Evolutionary conservation across 2,888 invertebrate species (phyloP).

Genomic region (Acrocyrtus sp.): DNA sequence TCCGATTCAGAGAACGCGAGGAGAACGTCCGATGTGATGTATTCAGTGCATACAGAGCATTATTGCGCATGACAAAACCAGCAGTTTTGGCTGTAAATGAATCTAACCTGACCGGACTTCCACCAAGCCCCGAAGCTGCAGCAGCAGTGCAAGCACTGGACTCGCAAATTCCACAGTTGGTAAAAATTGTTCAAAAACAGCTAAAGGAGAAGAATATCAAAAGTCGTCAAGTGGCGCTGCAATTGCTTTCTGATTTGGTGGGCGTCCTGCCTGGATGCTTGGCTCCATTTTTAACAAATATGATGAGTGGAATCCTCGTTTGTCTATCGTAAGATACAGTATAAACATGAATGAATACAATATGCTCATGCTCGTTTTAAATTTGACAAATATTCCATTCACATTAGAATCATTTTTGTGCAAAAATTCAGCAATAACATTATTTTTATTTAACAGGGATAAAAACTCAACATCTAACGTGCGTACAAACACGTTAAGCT

Average conservation of each 20-base stretch:
- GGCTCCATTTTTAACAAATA: constrained; percentile 60
- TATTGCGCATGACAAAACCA: constrained; percentile 89
- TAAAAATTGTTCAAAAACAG: constrained; percentile 85
- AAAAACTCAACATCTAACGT: constrained; percentile 96
- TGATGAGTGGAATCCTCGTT: constrained; percentile 71
- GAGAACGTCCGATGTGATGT: constrained; percentile 99
- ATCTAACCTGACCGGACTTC: constrained; percentile 77
- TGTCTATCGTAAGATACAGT: constrained; percentile 77
- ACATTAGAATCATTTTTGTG: no score
- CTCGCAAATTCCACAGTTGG: constrained; percentile 62
- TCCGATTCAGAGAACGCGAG: constrained; percentile 80
- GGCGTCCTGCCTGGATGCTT: constrained; percentile 77
- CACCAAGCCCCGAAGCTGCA: constrained; percentile 76
- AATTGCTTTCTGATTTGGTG: constrained; percentile 89
- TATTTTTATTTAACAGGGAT: constrained; percentile 71
- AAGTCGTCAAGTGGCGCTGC: constrained; percentile 91
- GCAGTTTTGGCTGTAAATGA: constrained; percentile 68
- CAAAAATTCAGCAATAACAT: neutral
- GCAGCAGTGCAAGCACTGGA: constrained; percentile 65
- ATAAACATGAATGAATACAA: no score
- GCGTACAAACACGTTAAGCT: constrained; percentile 96
- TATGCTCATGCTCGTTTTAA: no score
- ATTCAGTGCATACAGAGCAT: constrained; percentile 93
- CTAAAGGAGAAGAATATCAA: constrained; percentile 88
- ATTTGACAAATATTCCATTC: no score